These are phyloP conservation scores for Acleris laterana DNA, from an alignment of 2,888 invertebrate genomes.

Conservation along the genomic window DNA sequence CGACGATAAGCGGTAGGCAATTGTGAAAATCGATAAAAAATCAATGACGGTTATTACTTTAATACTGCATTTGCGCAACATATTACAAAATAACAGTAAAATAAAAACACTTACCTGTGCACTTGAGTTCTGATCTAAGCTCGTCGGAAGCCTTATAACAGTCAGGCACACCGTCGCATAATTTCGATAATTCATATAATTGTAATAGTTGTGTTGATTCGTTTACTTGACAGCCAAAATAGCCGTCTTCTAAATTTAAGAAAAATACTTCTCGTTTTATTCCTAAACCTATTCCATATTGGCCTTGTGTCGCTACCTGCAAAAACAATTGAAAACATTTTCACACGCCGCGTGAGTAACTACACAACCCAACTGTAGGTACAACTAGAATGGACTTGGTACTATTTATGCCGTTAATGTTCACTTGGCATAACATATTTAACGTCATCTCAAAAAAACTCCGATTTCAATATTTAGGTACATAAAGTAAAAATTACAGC, in stretches of 20 bases:
- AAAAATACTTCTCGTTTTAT: constrained; percentile 97
- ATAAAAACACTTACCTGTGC: constrained; percentile 90
- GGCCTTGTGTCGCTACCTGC: constrained; percentile 90
- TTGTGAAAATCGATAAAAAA: no score
- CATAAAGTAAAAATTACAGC: no score
- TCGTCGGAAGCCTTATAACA: constrained; percentile 97
- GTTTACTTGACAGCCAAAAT: constrained; percentile 98
- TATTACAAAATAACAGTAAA: no score
- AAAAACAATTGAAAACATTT: constrained; percentile 51
- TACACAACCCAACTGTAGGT: no score
- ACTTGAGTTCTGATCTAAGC: constrained; percentile 94
- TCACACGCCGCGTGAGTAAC: constrained; percentile 18
- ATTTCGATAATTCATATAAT: constrained; percentile 96
- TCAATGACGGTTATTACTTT: no score
- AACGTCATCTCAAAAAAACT: no score
- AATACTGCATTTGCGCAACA: no score
- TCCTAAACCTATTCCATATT: constrained; percentile 91
- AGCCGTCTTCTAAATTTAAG: constrained; percentile 98
- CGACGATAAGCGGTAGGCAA: no score
- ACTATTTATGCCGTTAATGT: no score
- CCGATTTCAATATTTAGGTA: no score
- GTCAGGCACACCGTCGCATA: constrained; percentile 95
- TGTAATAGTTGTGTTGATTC: constrained; percentile 97
- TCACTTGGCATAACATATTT: no score
- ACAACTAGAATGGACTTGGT: no score